Evolutionary conservation across 2,113 vertebrate species (phyloP), one percentile per base, ranked within the genome.

Genomic region (Apodemus speciosus): DNA sequence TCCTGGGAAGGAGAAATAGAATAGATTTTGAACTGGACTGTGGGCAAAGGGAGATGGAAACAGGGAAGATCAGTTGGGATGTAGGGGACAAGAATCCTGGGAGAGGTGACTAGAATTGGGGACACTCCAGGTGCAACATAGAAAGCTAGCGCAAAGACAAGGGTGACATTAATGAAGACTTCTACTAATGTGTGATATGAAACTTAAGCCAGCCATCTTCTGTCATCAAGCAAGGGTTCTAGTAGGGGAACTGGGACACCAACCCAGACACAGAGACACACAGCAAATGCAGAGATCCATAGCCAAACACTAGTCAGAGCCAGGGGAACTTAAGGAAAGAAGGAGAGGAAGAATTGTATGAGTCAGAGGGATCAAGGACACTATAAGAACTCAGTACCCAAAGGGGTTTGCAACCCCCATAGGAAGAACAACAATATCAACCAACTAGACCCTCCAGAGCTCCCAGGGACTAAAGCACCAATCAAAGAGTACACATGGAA

Each of bases 221-320:
- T 20, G 35, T 69, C 35, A 69, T 2, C 16, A 69, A 16, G 35
- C 35, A 69, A 69, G 16, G 35, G 15, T 69, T 69, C 68, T 69
- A n/a, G 35, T 20, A 3, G 66, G 16, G 3, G 6, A n/a, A n/a
- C 0, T n/a, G 16, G 35, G 35, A 18, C 7, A 9, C 15, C 16
- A 69, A 69, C 35, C 35, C 68, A 69, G 35, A 69, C 14, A n/a
- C 35, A n/a, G 35, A n/a, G 68, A 9, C 16, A 2, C 4, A n/a
- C 66, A n/a, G 35, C 35, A 66, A 66, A 66, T 14, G 30, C 13
- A 66, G 30, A 18, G 66, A 69, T 2, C 66, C 32, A 69, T 16
- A 69, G 35, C 16, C 13, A 69, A 69, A 69, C 16, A 69, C 18
- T 20, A 69, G 35, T 0, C 68, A 69, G 32, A 69, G 16, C 15